Percentiles rank a stretch among this genome's conserved stretches.
Conservation (phyloP, 2,113 vertebrate species). For the Myotis brandtii region DNA sequence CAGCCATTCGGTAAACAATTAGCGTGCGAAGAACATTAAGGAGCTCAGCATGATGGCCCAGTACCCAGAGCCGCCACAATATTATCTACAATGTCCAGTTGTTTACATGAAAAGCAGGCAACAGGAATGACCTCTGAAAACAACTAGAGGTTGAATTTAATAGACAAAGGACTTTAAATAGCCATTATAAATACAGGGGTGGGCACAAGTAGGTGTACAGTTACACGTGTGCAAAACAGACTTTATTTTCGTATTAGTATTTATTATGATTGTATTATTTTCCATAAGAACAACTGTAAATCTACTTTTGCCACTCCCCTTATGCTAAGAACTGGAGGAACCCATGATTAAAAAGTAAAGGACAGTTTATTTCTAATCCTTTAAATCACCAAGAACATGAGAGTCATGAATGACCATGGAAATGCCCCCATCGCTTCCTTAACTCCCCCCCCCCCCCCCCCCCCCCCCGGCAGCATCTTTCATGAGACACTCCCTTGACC, state of each 20-base stretch:
- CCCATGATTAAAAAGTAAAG: not conserved
- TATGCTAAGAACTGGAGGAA: not conserved
- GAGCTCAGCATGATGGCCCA: too few species aligned
- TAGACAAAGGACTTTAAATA: not conserved
- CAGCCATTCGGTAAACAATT: not conserved
- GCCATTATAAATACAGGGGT: not conserved
- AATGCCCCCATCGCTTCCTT: not conserved
- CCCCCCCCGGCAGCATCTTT: not conserved
- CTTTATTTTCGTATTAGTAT: not conserved
- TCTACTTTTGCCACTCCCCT: not conserved
- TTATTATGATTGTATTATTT: not conserved
- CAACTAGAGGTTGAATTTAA: too few species aligned
- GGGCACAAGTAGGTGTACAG: not conserved
- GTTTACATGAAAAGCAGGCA: not conserved
- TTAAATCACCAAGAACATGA: not conserved
- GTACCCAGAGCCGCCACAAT: not conserved
- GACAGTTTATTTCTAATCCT: not conserved
- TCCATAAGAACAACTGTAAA: not conserved
- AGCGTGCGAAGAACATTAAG: not conserved
- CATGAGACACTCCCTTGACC: not conserved
- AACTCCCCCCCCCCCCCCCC: accelerated
- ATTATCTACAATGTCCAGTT: not conserved
- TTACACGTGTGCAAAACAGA: not conserved
- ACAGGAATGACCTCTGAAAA: not conserved
- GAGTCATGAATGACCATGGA: too few species aligned